phyloP scores from a whole-genome alignment of 2,797 vertebrate genomes.

The Phylloscopus collybita region DNA sequence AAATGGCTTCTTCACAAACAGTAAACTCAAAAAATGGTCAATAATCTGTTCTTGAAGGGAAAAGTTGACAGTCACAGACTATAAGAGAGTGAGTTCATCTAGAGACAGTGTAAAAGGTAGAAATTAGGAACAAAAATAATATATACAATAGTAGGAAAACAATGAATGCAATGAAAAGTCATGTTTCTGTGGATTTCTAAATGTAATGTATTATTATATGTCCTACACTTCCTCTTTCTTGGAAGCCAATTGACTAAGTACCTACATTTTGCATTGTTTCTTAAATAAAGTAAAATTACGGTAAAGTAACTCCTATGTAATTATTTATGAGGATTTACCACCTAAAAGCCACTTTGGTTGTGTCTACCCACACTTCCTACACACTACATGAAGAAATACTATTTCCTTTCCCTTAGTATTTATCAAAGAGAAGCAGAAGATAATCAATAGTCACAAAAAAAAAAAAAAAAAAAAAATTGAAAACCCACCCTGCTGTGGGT shows the following conservation, averaged over 20 bases:
- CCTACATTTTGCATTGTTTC: not conserved
- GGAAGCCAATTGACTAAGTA: not conserved
- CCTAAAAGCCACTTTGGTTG: not conserved
- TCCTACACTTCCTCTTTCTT: not conserved
- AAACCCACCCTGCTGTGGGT: not conserved
- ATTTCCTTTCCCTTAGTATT: not conserved
- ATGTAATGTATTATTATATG: not conserved
- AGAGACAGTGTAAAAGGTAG: not conserved
- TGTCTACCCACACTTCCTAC: not conserved
- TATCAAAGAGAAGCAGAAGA: not conserved
- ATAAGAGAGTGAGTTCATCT: not conserved
- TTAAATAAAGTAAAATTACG: not conserved
- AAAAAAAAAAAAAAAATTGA: not conserved
- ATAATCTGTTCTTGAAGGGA: not conserved
- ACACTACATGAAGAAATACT: not conserved
- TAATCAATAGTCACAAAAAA: not conserved
- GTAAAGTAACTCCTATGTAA: not conserved
- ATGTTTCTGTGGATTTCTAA: not conserved
- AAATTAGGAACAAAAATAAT: not conserved
- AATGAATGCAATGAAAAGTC: not conserved
- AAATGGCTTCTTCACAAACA: not conserved
- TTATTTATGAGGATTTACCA: not conserved
- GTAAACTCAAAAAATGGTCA: conserved; percentile 2
- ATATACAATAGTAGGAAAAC: not conserved
- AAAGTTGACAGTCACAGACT: not conserved